A percentile compares a stretch with the other conserved stretches of the same genome.
Evolutionary conservation across 2,797 vertebrate species (phyloP).

Genomic region (Myotis vivesi): DNA sequence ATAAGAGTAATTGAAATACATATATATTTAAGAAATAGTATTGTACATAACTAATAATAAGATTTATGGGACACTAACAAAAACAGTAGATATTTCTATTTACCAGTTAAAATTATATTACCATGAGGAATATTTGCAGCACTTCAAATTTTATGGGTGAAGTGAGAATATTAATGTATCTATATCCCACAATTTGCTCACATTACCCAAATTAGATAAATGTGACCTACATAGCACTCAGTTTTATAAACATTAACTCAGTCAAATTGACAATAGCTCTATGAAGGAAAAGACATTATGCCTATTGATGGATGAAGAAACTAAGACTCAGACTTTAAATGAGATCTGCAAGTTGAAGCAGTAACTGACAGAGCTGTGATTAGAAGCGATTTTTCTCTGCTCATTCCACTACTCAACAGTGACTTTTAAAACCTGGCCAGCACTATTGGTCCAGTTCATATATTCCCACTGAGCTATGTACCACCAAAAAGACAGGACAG

Average conservation of each 20-base stretch:
- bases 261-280: neutral
- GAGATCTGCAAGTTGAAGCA: neutral
- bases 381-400: neutral
- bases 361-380: neutral
- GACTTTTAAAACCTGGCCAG: neutral
- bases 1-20: neutral
- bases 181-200: neutral
- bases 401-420: neutral
- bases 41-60: neutral
- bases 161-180: neutral
- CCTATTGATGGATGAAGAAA: neutral
- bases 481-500: neutral
- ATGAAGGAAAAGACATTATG: neutral
- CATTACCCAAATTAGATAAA: slow-evolving; percentile 15
- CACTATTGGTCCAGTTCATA: rapidly evolving
- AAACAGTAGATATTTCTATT: neutral
- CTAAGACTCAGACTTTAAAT: slow-evolving; percentile 7
- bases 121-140: neutral
- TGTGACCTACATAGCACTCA: neutral
- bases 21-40: neutral
- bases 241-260: slow-evolving; percentile 21
- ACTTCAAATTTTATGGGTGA: slow-evolving; percentile 7
- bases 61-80: neutral
- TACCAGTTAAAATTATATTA: neutral
- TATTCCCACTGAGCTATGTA: neutral